These are phyloP conservation scores for Thryonomys swinderianus DNA, from an alignment of 2,113 vertebrate species.

Conservation along the genomic window DNA sequence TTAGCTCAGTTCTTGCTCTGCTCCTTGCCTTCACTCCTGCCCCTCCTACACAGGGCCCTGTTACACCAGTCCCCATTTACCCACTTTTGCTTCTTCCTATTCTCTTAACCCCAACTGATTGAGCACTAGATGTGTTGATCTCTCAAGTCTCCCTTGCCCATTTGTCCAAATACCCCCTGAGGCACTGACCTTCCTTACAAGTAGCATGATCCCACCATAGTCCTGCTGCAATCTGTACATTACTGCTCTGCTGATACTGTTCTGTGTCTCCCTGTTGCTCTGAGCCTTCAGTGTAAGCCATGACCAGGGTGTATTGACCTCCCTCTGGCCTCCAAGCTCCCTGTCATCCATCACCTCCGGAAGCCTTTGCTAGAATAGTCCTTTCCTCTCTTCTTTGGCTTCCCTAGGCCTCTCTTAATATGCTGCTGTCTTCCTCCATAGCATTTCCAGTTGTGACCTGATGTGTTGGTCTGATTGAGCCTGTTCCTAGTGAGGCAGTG, in stretches of 20 bases:
- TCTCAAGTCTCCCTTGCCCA: not conserved
- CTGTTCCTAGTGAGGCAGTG: not conserved
- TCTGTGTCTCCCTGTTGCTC: not conserved
- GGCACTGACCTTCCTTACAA: not conserved
- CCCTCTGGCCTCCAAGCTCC: accelerated
- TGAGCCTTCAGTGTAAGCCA: not conserved
- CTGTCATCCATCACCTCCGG: not conserved
- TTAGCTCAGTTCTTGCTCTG: too few relatives aligned
- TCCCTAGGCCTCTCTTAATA: not conserved
- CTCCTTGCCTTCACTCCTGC: too few relatives aligned
- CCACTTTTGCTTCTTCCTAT: not conserved
- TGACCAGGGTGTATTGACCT: not conserved
- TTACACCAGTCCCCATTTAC: not conserved
- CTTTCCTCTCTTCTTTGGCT: too few relatives aligned
- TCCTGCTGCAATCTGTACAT: too few relatives aligned
- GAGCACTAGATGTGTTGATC: too few relatives aligned
- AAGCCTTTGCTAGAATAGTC: not conserved
- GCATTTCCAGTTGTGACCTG: not conserved
- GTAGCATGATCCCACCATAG: not conserved
- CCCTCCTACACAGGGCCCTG: not conserved
- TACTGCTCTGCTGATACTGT: not conserved
- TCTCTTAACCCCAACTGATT: not conserved
- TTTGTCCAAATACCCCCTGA: not conserved
- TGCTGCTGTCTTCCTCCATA: not conserved
- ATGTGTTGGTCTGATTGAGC: not conserved